Base-by-base conservation (phyloP, 2,888 invertebrate genomes). In the Oegoconia quadripuncta region DNA sequence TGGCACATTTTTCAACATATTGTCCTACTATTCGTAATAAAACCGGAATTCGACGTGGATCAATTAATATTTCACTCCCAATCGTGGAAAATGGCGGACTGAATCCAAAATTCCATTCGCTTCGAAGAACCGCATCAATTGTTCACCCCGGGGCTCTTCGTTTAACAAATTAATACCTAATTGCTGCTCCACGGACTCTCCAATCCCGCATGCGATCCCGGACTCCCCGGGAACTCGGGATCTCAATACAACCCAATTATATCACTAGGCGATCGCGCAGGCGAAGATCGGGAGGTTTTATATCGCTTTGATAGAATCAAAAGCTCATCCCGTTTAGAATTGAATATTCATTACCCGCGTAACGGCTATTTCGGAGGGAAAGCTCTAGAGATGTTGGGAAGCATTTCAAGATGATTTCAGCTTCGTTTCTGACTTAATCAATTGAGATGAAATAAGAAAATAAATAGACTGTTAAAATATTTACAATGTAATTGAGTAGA, bases 111-210 rank as follows among this genome's bases (percentile, higher is more conserved):
- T 48, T 37, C 36, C 46, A 44, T 46, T 26, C 31, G 35, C 20
- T 36, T 31, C 41, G 37, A 51, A 52, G 49, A 60, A 64, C 68
- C 69, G 52, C 66, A 59, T 54, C 62, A 59, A 70, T 64, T 64
- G 64, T 66, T 68, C 65, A 58, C 48, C 48, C 55, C 17, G 23
- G 47, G 48, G 44, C 46, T 52, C 53, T 59, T 56, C 58, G 56
- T 60, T 65, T 63, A 64, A 64, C 61, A 61, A 65, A 74, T 70
- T 66, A 66, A 62, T 65, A 56, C 55, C 50, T 67, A 71, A 73
- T 74, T 70, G 69, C 58, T 54, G 46, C 42, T 31, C 39, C 16
- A 15, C 13, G 39, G 26, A 34, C 39, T 31, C 31, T 13, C 44
- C 42, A 43, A 35, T 42, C 37, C 44, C 46, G 29, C 15, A 15